phyloP scores from a whole-genome alignment of 2,113 vertebrate genomes.

The Rhinichthys klamathensis region DNA sequence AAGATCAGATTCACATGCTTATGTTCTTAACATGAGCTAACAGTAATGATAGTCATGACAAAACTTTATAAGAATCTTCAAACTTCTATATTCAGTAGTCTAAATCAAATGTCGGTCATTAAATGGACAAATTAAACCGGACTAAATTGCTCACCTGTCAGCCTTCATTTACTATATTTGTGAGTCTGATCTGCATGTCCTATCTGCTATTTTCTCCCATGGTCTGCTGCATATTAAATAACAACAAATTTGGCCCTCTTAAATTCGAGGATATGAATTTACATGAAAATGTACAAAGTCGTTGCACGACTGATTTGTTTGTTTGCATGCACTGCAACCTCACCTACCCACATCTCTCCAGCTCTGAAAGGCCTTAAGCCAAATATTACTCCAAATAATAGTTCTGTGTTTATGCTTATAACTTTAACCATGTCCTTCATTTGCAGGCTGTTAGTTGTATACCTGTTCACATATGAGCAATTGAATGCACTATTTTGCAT shows the following conservation, averaged over 20 bases:
- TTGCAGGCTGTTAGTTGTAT: not conserved
- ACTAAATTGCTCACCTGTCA: not conserved
- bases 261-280: not conserved
- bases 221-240: not conserved
- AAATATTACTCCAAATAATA: not conserved
- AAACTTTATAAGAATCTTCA: not conserved
- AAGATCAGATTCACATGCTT: slow-evolving; percentile 11
- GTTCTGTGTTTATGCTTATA: not conserved
- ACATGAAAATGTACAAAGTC: not conserved
- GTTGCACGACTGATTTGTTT: not conserved
- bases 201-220: not conserved
- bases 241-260: not conserved
- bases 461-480: not conserved
- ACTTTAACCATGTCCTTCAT: not conserved
- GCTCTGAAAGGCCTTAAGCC: not conserved
- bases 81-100: not conserved
- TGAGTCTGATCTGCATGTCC: slow-evolving; percentile 30
- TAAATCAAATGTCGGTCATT: not conserved
- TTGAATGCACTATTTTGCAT: slow-evolving; percentile 26
- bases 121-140: not conserved
- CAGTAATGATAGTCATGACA: not conserved
- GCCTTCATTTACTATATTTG: not conserved
- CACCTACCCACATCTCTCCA: not conserved
- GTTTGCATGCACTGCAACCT: not conserved
- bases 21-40: not conserved